These are phyloP conservation scores for Aculops lycopersici DNA, from an alignment of 1,140 invertebrate genomes.

Conservation along the genomic window DNA sequence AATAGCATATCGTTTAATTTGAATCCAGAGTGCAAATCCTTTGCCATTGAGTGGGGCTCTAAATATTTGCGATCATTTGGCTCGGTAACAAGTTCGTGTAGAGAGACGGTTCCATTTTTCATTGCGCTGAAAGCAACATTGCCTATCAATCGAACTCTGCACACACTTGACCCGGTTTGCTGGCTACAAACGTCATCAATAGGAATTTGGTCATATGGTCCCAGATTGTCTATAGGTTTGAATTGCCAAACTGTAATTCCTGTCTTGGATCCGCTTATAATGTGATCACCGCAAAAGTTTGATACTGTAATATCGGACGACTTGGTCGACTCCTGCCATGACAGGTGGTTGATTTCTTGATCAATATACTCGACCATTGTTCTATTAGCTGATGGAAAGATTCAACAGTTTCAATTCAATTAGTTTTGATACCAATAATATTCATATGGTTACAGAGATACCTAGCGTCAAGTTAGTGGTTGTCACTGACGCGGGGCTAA, in stretches of 20 bases:
- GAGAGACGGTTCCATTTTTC: constrained; percentile 1
- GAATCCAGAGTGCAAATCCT: neutral
- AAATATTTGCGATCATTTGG: neutral
- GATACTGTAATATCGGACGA: too few species aligned
- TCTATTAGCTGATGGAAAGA: neutral
- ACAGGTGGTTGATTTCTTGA: constrained; percentile 13
- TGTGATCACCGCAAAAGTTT: too few species aligned
- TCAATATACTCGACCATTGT: constrained; percentile 26
- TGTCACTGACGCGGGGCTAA: too few species aligned
- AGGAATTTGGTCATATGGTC: neutral
- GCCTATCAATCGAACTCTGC: neutral
- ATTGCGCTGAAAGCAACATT: neutral
- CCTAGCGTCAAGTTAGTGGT: too few species aligned
- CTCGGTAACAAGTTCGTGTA: neutral
- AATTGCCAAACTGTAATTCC: neutral
- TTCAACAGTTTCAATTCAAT: neutral
- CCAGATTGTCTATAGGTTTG: too few species aligned
- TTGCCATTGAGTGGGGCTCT: neutral
- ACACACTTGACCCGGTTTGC: neutral
- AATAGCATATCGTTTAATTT: constrained; percentile 1
- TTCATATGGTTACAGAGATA: too few species aligned
- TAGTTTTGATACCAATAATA: too few species aligned
- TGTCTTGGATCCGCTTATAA: neutral
- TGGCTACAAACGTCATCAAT: neutral
- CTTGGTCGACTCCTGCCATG: neutral